phyloP scores from a whole-genome alignment of 2,113 vertebrate genomes.

The Telmatochromis sp. region DNA sequence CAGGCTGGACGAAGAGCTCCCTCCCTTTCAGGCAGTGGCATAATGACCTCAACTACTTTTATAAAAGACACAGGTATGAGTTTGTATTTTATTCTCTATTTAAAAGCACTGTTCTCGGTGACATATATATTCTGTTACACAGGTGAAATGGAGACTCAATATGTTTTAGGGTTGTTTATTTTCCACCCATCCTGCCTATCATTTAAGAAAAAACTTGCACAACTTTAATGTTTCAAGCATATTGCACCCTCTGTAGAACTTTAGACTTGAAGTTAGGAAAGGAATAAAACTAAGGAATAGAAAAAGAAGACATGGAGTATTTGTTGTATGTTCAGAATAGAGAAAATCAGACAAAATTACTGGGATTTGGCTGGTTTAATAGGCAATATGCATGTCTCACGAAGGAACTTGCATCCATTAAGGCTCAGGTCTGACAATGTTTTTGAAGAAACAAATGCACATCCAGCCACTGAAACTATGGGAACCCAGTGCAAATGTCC shows the following conservation, averaged over 20 bases:
- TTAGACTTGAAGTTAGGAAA: background rate
- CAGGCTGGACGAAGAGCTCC: slow-evolving; percentile 19
- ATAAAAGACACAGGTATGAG: slow-evolving; percentile 34
- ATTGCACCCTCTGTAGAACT: fast-evolving
- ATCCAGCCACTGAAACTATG: background rate
- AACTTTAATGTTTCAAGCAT: background rate
- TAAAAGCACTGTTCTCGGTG: background rate
- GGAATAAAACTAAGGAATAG: background rate
- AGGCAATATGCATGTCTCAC: background rate
- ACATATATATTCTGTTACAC: background rate
- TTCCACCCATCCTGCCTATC: background rate
- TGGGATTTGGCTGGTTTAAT: background rate
- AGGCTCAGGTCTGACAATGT: too few relatives aligned
- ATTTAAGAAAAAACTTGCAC: background rate
- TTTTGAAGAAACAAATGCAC: background rate
- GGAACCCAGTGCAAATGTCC: background rate
- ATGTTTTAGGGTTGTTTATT: background rate
- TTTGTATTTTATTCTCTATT: background rate
- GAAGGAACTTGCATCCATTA: background rate
- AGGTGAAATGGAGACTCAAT: background rate
- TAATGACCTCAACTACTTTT: slow-evolving; percentile 29
- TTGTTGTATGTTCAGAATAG: background rate
- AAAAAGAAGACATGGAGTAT: background rate
- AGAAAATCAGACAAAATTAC: background rate
- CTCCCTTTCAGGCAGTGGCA: background rate